Conservation (phyloP, 2,888 invertebrate genomes). For the Phanerotoma sp. region DNA sequence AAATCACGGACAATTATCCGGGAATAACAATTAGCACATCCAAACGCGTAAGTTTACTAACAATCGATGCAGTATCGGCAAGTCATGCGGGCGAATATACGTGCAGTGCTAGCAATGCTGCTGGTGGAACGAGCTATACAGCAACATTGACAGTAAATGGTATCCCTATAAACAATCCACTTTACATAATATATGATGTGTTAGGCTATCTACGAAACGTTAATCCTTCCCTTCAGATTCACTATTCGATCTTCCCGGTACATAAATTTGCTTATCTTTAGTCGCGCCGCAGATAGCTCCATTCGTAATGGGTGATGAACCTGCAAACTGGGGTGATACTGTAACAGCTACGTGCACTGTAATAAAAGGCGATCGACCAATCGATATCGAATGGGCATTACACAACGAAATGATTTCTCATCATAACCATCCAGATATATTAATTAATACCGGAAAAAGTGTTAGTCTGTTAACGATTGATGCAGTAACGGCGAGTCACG, state of each 20-base stretch:
- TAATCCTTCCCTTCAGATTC: no score
- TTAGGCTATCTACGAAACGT: constrained; percentile 29
- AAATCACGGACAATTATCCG: constrained; percentile 45
- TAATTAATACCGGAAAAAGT: constrained; percentile 59
- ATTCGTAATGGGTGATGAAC: constrained; percentile 70
- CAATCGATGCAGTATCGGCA: constrained; percentile 57
- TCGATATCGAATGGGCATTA: constrained; percentile 73
- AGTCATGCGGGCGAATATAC: constrained; percentile 58
- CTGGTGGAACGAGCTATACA: constrained; percentile 66
- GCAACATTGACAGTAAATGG: constrained; percentile 62
- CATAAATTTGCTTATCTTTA: constrained; percentile 49
- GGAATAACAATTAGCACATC: constrained; percentile 44
- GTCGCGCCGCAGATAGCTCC: constrained; percentile 75
- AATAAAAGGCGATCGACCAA: constrained; percentile 73
- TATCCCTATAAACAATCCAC: no score
- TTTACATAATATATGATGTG: background rate
- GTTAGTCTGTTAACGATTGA: constrained; percentile 61
- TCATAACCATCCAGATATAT: constrained; percentile 53
- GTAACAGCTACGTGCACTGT: constrained; percentile 70
- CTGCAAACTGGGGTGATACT: constrained; percentile 70
- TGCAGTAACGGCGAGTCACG: constrained; percentile 59
- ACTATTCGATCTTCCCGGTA: background rate
- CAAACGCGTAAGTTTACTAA: constrained; percentile 57
- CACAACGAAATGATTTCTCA: constrained; percentile 63
- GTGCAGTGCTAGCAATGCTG: constrained; percentile 68